Evolutionary conservation across 1,140 invertebrate species (phyloP).

Genomic region (Drosophila ercepeae): DNA sequence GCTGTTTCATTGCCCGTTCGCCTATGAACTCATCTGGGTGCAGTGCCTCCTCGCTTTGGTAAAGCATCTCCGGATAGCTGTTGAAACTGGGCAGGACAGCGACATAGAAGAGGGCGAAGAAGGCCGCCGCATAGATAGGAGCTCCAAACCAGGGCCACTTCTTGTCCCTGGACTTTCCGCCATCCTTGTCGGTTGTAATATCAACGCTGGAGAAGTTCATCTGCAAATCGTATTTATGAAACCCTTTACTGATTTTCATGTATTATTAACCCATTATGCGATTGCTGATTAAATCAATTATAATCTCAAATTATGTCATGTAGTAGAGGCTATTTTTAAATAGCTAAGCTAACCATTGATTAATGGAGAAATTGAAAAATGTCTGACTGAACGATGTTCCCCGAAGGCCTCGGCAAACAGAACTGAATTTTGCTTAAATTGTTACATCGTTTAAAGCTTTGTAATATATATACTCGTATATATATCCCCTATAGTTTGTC

Average conservation of each 20-base stretch:
- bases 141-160: slow-evolving; percentile 77
- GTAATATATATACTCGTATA: too few relatives aligned
- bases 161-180: slow-evolving; percentile 5
- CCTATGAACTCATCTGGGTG: slow-evolving; percentile 78
- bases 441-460: not conserved
- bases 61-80: slow-evolving; percentile 68
- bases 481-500: not conserved
- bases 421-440: not conserved
- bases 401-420: not conserved
- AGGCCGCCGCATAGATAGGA: slow-evolving; percentile 62
- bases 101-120: slow-evolving; percentile 71
- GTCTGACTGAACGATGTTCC: not conserved
- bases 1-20: slow-evolving; percentile 77
- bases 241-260: too few relatives aligned
- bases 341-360: not conserved
- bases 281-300: slow-evolving; percentile 6
- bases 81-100: slow-evolving; percentile 70
- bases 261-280: not conserved
- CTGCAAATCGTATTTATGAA: slow-evolving; percentile 17
- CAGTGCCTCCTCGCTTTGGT: slow-evolving; percentile 48
- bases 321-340: not conserved
- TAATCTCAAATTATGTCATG: slow-evolving; percentile 33
- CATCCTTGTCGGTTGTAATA: slow-evolving; percentile 26
- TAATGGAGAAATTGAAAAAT: not conserved
- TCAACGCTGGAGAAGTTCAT: slow-evolving; percentile 58